phyloP scores from a whole-genome alignment of 2,113 vertebrate species.

The Tor tambroides region DNA sequence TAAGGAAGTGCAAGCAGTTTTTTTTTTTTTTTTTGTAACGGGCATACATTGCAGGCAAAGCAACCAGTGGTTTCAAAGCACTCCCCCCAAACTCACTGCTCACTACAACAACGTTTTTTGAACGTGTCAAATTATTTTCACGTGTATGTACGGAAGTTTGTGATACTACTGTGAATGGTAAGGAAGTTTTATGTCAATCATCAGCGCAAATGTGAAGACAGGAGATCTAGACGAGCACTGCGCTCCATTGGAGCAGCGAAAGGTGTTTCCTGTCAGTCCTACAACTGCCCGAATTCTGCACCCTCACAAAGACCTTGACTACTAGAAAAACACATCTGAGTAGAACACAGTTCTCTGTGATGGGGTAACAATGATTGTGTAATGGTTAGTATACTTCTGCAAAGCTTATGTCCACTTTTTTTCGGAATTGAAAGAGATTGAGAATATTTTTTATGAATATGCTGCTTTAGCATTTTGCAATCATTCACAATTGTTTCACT shows the following conservation, averaged over 20 bases:
- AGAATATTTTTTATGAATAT: background rate
- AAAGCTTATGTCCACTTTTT: background rate
- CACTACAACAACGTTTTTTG: background rate
- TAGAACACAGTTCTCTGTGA: background rate
- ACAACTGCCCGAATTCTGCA: background rate
- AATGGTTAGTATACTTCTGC: background rate
- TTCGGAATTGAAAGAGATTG: background rate
- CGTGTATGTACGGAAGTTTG: constrained; percentile 16
- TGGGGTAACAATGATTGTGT: background rate
- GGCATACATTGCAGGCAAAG: constrained; percentile 1
- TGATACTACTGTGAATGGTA: background rate
- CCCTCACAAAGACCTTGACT: constrained; percentile 13
- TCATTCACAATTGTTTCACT: background rate
- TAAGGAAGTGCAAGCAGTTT: constrained; percentile 59
- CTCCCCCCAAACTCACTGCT: background rate
- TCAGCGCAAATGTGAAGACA: constrained; percentile 13
- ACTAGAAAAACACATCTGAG: background rate
- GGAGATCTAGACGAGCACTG: background rate
- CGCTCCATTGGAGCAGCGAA: constrained; percentile 18
- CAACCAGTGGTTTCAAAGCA: constrained; percentile 12
- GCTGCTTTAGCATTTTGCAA: background rate
- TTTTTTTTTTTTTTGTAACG: background rate
- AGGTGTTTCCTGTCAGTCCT: constrained; percentile 56
- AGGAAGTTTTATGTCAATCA: constrained; percentile 52
- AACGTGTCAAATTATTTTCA: background rate